Percentiles rank a stretch among this genome's conserved stretches.
These are phyloP conservation scores for Hippasteria phrygiana DNA, from an alignment of 53 echinoderm and acorn worm species.

Conservation along the genomic window DNA sequence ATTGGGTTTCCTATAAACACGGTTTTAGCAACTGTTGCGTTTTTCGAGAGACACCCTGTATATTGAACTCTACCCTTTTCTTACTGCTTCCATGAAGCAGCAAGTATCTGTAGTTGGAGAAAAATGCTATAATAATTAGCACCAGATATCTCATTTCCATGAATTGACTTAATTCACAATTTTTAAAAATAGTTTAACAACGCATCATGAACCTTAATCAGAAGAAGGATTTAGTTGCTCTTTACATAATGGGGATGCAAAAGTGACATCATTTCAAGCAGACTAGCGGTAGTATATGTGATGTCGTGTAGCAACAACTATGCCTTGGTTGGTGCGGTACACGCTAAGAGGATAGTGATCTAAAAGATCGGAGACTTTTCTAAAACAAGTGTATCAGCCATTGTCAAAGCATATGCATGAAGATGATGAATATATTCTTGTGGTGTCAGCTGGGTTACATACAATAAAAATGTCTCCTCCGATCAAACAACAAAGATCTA, in stretches of 20 bases:
- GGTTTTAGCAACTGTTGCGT: no score
- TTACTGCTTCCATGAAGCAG: no score
- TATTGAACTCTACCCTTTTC: no score
- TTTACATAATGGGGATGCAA: not conserved
- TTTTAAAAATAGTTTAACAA: no score
- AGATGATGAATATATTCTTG: conserved; percentile 43
- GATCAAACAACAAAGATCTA: conserved; percentile 17
- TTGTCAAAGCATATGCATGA: conserved; percentile 35
- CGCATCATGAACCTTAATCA: no score
- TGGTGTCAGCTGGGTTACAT: conserved; percentile 22
- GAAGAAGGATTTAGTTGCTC: not conserved
- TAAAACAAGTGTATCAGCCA: conserved; percentile 23
- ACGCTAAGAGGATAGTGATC: conserved; percentile 62
- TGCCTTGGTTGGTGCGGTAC: conserved; percentile 28
- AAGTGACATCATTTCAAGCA: not conserved
- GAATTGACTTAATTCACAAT: no score
- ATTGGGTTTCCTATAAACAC: no score
- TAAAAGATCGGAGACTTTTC: conserved; percentile 32
- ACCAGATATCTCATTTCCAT: no score
- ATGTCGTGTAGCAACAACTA: conserved; percentile 53
- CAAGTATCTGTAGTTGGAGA: no score
- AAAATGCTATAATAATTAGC: no score
- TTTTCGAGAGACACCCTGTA: no score
- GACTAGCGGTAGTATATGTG: conserved; percentile 2
- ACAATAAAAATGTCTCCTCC: conserved; percentile 24